Evolutionary conservation across 2,888 invertebrate species (phyloP).

Genomic region (Neuroscelio doddi): DNA sequence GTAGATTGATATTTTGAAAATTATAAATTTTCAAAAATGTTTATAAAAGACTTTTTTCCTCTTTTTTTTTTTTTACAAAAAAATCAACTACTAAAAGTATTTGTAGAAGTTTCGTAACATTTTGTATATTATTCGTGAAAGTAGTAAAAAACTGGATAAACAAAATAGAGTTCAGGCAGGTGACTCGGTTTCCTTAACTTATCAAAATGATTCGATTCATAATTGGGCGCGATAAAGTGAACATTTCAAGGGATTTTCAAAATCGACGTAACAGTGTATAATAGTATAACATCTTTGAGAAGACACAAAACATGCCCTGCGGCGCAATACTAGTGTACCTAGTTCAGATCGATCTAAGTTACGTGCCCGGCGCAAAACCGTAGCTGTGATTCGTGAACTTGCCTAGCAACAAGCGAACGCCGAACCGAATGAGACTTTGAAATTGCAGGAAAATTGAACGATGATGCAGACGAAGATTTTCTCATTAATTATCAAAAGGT

Average conservation of each 20-base stretch:
- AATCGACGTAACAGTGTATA: slow-evolving; percentile 21
- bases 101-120: too few relatives aligned
- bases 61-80: too few relatives aligned
- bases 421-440: slow-evolving; percentile 41
- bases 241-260: slow-evolving; percentile 18
- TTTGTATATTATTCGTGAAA: too few relatives aligned
- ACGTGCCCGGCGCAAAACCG: slow-evolving; percentile 56
- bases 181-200: too few relatives aligned
- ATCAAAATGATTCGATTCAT: too few relatives aligned
- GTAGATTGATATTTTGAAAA: too few relatives aligned
- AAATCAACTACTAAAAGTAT: too few relatives aligned
- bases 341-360: slow-evolving; percentile 60
- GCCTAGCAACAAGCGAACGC: slow-evolving; percentile 58
- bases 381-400: slow-evolving; percentile 56
- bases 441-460: slow-evolving; percentile 44
- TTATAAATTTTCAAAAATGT: too few relatives aligned
- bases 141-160: too few relatives aligned
- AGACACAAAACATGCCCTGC: slow-evolving; percentile 43
- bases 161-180: too few relatives aligned
- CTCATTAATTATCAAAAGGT: slow-evolving; percentile 27
- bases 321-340: slow-evolving; percentile 43
- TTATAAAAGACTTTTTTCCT: too few relatives aligned
- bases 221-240: slow-evolving; percentile 25
- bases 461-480: slow-evolving; percentile 20
- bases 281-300: slow-evolving; percentile 31